These are phyloP conservation scores for Aspidiotus rigidus DNA, from an alignment of 2,888 invertebrate genomes.

Conservation along the genomic window DNA sequence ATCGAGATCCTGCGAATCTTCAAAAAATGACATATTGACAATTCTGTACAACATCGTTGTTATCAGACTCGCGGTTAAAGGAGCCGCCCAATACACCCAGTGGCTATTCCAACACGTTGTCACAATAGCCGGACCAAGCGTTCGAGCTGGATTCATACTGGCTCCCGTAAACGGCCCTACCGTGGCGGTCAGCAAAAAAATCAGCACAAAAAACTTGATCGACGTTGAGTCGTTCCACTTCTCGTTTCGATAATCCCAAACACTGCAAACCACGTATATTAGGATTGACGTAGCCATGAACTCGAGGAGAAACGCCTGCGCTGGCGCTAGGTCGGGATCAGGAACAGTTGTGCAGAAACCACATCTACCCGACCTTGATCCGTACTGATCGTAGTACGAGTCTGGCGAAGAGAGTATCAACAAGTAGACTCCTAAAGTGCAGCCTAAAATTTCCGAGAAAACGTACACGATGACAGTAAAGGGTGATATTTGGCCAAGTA, in stretches of 20 bases:
- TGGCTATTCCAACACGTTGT: slow-evolving; percentile 56
- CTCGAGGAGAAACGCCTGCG: slow-evolving; percentile 43
- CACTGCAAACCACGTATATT: slow-evolving; percentile 43
- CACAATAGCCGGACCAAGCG: slow-evolving; percentile 62
- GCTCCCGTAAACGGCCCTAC: slow-evolving; percentile 64
- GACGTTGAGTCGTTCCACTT: slow-evolving; percentile 42
- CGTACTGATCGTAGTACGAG: too few relatives aligned
- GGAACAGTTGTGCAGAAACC: slow-evolving; percentile 55
- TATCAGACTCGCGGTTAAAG: too few relatives aligned
- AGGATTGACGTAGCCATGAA: slow-evolving; percentile 43
- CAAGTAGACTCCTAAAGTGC: too few relatives aligned
- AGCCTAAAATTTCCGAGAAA: too few relatives aligned
- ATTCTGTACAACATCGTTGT: too few relatives aligned
- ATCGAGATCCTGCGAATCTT: too few relatives aligned
- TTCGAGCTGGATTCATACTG: slow-evolving; percentile 63
- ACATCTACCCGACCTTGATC: slow-evolving; percentile 17
- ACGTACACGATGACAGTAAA: too few relatives aligned
- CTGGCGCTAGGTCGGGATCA: neutral
- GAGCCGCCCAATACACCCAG: slow-evolving; percentile 47
- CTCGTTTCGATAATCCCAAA: slow-evolving; percentile 44
- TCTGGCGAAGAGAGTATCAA: too few relatives aligned
- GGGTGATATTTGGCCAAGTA: too few relatives aligned
- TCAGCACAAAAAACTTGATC: slow-evolving; percentile 41
- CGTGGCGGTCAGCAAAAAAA: slow-evolving; percentile 32
- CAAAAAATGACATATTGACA: too few relatives aligned